phyloP scores from a whole-genome alignment of 2,888 invertebrate genomes.

The Tromatobia lineatoria region DNA sequence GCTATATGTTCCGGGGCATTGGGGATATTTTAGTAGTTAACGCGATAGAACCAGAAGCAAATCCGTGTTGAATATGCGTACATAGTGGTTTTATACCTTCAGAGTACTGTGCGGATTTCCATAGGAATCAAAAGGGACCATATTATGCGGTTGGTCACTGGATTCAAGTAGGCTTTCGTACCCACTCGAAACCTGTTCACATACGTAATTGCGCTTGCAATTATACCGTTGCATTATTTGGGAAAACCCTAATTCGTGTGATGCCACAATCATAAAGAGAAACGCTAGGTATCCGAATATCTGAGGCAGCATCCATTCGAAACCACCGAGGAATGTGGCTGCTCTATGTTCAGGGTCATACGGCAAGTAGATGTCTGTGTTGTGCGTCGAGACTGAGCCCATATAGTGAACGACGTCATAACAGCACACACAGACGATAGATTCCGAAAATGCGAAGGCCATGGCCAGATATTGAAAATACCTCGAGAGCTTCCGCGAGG shows the following conservation, averaged over 20 bases:
- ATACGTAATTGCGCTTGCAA: slow-evolving; percentile 42
- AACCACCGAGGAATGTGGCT: slow-evolving; percentile 48
- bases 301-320: slow-evolving; percentile 24
- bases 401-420: slow-evolving; percentile 23
- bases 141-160: not conserved
- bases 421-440: slow-evolving; percentile 52
- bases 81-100: slow-evolving; percentile 48
- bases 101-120: slow-evolving; percentile 35
- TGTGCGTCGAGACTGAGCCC: slow-evolving; percentile 8
- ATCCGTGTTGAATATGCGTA: slow-evolving; percentile 53
- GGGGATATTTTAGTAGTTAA: slow-evolving; percentile 55
- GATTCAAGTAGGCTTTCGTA: slow-evolving; percentile 1
- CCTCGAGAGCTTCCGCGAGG: slow-evolving; percentile 74
- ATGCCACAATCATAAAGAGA: slow-evolving; percentile 39
- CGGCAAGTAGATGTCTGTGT: slow-evolving; percentile 17
- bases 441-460: slow-evolving; percentile 71
- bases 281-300: not conserved
- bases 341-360: slow-evolving; percentile 58
- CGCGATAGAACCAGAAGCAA: slow-evolving; percentile 55
- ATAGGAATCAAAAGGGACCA: slow-evolving; percentile 34
- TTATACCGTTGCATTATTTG: slow-evolving; percentile 39
- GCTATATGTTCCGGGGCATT: slow-evolving; percentile 35
- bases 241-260: slow-evolving; percentile 23
- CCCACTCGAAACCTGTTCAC: not conserved
- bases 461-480: slow-evolving; percentile 83